These are phyloP conservation scores for Athalia rosae DNA, from an alignment of 2,888 invertebrate genomes.

Conservation along the genomic window DNA sequence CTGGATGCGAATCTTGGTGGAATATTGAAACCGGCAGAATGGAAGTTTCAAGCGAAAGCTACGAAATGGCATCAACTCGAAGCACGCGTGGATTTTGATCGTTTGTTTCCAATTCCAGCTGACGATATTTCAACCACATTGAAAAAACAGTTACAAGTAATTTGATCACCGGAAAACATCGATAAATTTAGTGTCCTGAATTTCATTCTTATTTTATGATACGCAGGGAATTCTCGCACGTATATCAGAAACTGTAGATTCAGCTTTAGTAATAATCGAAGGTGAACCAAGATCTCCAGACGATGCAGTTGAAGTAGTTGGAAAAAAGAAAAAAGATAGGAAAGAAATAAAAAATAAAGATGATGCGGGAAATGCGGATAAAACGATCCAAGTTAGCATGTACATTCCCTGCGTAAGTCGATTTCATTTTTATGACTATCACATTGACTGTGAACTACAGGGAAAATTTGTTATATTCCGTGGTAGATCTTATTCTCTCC, in stretches of 20 bases:
- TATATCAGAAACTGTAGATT: constrained; percentile 77
- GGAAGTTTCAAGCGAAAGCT: constrained; percentile 83
- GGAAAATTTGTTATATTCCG: constrained; percentile 30
- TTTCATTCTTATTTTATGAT: constrained; percentile 48
- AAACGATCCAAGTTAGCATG: constrained; percentile 80
- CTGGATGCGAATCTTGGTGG: constrained; percentile 76
- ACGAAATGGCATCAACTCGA: constrained; percentile 87
- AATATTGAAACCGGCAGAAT: constrained; percentile 82
- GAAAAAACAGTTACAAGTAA: constrained; percentile 82
- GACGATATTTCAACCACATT: constrained; percentile 78
- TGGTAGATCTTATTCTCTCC: constrained; percentile 36
- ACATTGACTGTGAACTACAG: neutral
- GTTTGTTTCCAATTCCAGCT: constrained; percentile 82
- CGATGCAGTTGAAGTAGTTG: constrained; percentile 79
- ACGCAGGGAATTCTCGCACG: constrained; percentile 78
- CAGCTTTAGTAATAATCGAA: constrained; percentile 84
- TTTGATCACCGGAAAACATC: neutral
- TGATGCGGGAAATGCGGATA: constrained; percentile 64
- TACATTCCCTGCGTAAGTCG: constrained; percentile 83
- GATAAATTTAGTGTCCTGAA: neutral
- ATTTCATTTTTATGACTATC: neutral
- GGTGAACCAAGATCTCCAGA: constrained; percentile 81
- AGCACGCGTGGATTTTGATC: constrained; percentile 85
- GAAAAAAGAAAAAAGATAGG: constrained; percentile 78
- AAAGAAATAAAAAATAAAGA: constrained; percentile 72